Conservation (phyloP, 1,140 invertebrate species). For the Drosophila hydei region DNA sequence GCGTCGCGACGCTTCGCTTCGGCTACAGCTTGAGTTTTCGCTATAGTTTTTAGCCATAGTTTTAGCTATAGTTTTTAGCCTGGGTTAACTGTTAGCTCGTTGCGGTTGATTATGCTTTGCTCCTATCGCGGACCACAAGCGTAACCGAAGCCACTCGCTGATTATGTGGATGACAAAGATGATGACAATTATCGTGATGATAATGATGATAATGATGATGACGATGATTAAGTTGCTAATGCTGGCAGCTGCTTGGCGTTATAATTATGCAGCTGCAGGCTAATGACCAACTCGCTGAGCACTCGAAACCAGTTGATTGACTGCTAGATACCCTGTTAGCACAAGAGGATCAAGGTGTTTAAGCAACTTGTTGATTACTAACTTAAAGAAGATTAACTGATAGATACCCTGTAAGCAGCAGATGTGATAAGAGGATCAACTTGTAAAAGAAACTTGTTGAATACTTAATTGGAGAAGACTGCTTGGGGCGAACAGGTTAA, state of each 20-base stretch:
- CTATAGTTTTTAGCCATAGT: constrained; percentile 36
- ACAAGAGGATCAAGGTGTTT: too few relatives aligned
- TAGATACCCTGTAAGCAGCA: too few relatives aligned
- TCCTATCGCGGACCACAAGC: constrained; percentile 48
- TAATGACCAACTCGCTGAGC: constrained; percentile 26
- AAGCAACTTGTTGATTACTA: too few relatives aligned
- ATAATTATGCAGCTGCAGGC: constrained; percentile 55
- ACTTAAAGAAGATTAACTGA: too few relatives aligned
- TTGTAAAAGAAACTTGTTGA: neutral
- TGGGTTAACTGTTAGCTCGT: constrained; percentile 21
- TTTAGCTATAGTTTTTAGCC: constrained; percentile 41
- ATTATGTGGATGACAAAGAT: constrained; percentile 62
- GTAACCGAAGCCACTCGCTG: constrained; percentile 55
- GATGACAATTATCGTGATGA: constrained; percentile 50
- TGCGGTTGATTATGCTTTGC: constrained; percentile 72
- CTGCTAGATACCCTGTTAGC: neutral
- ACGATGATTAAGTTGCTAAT: constrained; percentile 29
- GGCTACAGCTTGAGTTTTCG: constrained; percentile 11
- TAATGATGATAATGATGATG: constrained; percentile 35
- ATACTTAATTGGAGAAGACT: neutral
- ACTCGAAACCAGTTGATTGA: constrained; percentile 6
- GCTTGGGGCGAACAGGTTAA: too few relatives aligned
- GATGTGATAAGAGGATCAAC: neutral
- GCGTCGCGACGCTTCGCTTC: constrained; percentile 46
- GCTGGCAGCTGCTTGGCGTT: constrained; percentile 29